Evolutionary conservation across 2,797 vertebrate genomes (phyloP).

Genomic region (Acanthurus lineatus): DNA sequence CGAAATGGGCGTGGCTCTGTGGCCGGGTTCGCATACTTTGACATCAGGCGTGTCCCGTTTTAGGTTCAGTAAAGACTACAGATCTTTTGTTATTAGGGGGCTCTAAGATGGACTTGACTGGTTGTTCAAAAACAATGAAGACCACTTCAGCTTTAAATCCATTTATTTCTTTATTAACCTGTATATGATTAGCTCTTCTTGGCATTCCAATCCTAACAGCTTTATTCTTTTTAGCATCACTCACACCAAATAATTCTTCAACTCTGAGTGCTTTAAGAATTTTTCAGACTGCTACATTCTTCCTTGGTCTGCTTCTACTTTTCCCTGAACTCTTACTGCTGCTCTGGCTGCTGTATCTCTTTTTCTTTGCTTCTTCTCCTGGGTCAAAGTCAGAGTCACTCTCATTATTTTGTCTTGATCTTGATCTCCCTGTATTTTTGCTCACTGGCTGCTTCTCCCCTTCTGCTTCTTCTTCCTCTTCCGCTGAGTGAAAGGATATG

Average conservation of each 20-base stretch:
- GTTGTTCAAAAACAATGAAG: too few relatives aligned
- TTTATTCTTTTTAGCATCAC: not conserved
- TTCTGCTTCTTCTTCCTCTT: not conserved
- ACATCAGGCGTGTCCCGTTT: not conserved
- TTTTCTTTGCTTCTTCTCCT: slow-evolving; percentile 30
- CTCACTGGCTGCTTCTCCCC: not conserved
- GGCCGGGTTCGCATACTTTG: not conserved
- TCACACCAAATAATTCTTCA: not conserved
- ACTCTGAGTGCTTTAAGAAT: not conserved
- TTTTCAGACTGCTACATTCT: slow-evolving; percentile 12
- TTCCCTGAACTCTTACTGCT: slow-evolving; percentile 15
- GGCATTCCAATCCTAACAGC: not conserved
- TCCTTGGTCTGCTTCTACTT: slow-evolving; percentile 13
- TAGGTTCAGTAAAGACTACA: not conserved
- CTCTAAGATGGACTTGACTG: too few relatives aligned
- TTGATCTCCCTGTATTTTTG: slow-evolving; percentile 22
- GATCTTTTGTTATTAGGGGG: too few relatives aligned
- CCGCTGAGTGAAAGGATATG: not conserved
- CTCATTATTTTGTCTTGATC: slow-evolving; percentile 17
- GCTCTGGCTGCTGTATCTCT: slow-evolving; percentile 8
- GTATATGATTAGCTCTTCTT: too few relatives aligned
- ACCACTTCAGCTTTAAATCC: too few relatives aligned
- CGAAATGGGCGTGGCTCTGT: not conserved
- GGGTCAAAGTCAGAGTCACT: slow-evolving; percentile 53
- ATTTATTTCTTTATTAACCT: too few relatives aligned